phyloP scores from a whole-genome alignment of 1,140 invertebrate genomes.

The Augochlora pura region DNA sequence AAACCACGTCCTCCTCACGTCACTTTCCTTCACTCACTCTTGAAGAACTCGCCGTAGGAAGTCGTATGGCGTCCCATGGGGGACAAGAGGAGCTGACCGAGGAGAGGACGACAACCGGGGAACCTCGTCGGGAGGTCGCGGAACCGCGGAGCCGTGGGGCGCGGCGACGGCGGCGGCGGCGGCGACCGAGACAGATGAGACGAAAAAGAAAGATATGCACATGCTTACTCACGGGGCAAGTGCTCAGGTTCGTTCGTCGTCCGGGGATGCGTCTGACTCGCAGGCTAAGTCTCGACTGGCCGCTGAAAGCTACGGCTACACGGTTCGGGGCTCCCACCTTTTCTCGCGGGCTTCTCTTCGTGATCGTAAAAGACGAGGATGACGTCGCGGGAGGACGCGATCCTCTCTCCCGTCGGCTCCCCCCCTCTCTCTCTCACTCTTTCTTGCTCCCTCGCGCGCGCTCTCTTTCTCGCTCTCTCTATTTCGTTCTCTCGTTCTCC shows the following conservation, averaged over 20 bases:
- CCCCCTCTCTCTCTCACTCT: background rate
- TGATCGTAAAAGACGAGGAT: conserved; percentile 57
- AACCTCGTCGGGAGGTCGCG: background rate
- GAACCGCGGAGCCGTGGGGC: background rate
- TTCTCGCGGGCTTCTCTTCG: conserved; percentile 59
- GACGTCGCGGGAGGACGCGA: conserved; percentile 41
- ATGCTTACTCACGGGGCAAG: conserved; percentile 64
- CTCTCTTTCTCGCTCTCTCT: conserved; percentile 5
- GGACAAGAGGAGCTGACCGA: background rate
- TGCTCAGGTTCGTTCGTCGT: conserved; percentile 67
- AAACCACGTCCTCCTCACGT: conserved; percentile 13
- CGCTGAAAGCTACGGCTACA: conserved; percentile 59
- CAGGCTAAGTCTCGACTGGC: conserved; percentile 77
- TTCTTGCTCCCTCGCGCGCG: background rate
- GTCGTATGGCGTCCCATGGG: background rate
- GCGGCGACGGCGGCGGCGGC: too few species aligned
- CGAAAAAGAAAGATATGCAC: conserved; percentile 46
- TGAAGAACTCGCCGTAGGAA: background rate
- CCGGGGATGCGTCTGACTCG: conserved; percentile 73
- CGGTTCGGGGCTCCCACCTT: conserved; percentile 71
- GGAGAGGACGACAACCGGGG: background rate
- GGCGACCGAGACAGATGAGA: background rate
- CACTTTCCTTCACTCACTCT: conserved; percentile 38
- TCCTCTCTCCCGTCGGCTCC: conserved; percentile 14
- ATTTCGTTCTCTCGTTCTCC: background rate